A percentile compares a stretch with the other conserved stretches of the same genome.
Evolutionary conservation across 2,888 invertebrate genomes (phyloP).

Genomic region (Oscheius sp.): DNA sequence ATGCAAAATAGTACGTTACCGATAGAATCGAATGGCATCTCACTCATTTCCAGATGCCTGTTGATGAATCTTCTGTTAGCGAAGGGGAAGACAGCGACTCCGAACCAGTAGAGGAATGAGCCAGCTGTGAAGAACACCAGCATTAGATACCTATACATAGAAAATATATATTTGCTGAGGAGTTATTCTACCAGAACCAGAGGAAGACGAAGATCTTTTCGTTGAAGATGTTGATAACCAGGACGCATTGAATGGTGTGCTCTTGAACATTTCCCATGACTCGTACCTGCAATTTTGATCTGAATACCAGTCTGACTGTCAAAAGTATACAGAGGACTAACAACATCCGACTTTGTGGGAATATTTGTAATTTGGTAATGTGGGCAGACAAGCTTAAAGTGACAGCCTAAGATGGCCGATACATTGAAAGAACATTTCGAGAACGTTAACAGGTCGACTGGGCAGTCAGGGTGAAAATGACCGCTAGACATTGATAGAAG

Average conservation of each 20-base stretch:
- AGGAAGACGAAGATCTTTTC: slow-evolving; percentile 72
- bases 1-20: slow-evolving; percentile 39
- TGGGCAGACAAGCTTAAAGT: no score
- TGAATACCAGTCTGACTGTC: no score
- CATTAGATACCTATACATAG: slow-evolving; percentile 52
- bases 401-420: no score
- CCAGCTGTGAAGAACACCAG: slow-evolving; percentile 66
- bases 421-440: no score
- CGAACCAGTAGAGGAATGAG: slow-evolving; percentile 70
- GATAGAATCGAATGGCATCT: slow-evolving; percentile 69
- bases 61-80: slow-evolving; percentile 65
- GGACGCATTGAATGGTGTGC: slow-evolving; percentile 72
- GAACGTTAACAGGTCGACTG: no score
- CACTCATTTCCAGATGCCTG: slow-evolving; percentile 72
- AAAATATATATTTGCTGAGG: background rate
- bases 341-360: no score
- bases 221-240: slow-evolving; percentile 73
- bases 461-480: no score
- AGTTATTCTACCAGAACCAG: slow-evolving; percentile 69
- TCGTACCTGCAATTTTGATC: slow-evolving; percentile 54
- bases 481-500: no score
- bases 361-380: no score
- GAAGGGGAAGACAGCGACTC: slow-evolving; percentile 60
- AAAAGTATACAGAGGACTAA: no score
- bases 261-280: slow-evolving; percentile 73